A percentile compares a stretch with the other conserved stretches of the same genome.
phyloP scores from a whole-genome alignment of 1,140 invertebrate genomes.

The Drosophila guanche region DNA sequence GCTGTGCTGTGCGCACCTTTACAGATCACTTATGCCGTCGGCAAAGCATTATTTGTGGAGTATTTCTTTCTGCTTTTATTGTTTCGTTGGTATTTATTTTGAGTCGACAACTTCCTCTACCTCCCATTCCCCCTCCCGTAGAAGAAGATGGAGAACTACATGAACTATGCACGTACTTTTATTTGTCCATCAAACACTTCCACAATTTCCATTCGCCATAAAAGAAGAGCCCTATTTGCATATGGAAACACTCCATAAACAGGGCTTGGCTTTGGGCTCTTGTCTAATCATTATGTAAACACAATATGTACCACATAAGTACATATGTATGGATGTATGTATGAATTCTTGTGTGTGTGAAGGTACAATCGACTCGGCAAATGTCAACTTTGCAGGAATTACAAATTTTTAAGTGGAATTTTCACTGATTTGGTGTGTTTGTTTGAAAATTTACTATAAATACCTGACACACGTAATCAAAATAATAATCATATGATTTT shows the following conservation, averaged over 20 bases:
- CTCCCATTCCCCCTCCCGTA: too few relatives aligned
- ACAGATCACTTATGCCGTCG: constrained; percentile 30
- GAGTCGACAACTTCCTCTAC: constrained; percentile 31
- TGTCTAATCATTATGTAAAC: constrained; percentile 73
- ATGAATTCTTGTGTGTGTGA: constrained; percentile 7
- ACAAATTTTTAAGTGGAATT: constrained; percentile 25
- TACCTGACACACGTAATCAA: not conserved
- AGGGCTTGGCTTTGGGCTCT: constrained; percentile 27
- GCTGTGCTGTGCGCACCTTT: too few relatives aligned
- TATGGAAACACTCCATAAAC: constrained; percentile 32
- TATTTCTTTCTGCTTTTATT: constrained; percentile 12
- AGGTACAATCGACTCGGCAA: constrained; percentile 27
- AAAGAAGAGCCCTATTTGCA: constrained; percentile 56
- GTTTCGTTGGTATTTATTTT: constrained; percentile 26
- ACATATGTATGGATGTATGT: too few relatives aligned
- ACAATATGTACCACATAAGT: constrained; percentile 4
- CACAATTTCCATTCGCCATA: constrained; percentile 7
- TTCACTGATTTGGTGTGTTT: not conserved
- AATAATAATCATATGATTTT: not conserved
- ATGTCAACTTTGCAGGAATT: constrained; percentile 39
- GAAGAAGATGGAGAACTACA: too few relatives aligned
- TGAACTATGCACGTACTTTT: constrained; percentile 4
- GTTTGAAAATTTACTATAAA: not conserved
- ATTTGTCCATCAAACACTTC: constrained; percentile 33
- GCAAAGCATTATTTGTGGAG: constrained; percentile 23